Percentiles rank a stretch among this genome's conserved stretches.
These are phyloP conservation scores for Neomorphus geoffroyi DNA, from an alignment of 2,797 vertebrate species.

Conservation along the genomic window DNA sequence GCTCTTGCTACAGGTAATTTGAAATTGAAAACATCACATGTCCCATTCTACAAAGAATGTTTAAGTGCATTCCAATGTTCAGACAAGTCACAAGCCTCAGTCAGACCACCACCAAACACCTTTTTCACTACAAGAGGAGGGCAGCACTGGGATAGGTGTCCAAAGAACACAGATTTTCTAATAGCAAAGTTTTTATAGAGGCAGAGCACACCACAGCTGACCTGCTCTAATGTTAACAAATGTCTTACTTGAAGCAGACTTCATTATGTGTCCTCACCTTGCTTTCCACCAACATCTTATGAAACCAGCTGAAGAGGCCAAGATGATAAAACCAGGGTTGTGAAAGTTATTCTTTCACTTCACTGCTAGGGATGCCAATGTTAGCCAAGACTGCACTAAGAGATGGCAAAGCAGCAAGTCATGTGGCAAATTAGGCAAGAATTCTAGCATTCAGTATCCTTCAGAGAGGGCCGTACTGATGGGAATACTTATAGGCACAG, in stretches of 20 bases:
- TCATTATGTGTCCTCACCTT: neutral
- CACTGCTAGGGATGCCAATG: neutral
- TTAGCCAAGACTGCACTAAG: neutral
- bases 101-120: neutral
- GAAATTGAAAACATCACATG: neutral
- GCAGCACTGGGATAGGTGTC: neutral
- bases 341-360: neutral
- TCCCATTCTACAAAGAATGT: neutral
- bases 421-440: neutral
- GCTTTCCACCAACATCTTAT: neutral
- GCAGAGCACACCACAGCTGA: neutral
- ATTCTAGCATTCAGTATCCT: neutral
- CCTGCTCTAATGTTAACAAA: neutral
- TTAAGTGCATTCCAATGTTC: neutral
- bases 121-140: neutral
- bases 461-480: neutral
- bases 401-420: neutral
- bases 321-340: neutral
- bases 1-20: neutral
- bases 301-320: neutral
- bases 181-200: neutral
- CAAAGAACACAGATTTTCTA: rapidly evolving
- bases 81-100: neutral
- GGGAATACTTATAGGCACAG: neutral
- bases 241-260: neutral